These are phyloP conservation scores for Augiades crinisus DNA, from an alignment of 2,888 invertebrate species.

Conservation along the genomic window DNA sequence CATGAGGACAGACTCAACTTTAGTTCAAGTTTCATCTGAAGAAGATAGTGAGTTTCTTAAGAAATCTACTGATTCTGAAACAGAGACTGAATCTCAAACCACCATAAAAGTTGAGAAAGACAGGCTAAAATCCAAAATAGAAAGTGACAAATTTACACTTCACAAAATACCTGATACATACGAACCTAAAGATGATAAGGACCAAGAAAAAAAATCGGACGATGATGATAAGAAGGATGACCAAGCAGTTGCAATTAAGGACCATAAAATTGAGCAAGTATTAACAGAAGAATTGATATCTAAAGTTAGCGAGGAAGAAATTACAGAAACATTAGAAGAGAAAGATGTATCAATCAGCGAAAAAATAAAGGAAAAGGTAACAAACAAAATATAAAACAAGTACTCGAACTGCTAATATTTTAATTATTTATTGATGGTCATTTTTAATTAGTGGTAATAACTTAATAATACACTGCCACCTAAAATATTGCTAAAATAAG, in stretches of 20 bases:
- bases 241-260: constrained; percentile 40
- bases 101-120: constrained; percentile 69
- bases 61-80: constrained; percentile 78
- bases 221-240: constrained; percentile 49
- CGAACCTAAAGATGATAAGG: constrained; percentile 43
- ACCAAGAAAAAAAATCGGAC: constrained; percentile 46
- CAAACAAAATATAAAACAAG: not conserved
- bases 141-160: constrained; percentile 45
- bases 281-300: constrained; percentile 53
- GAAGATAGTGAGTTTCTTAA: constrained; percentile 77
- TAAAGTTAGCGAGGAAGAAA: constrained; percentile 63
- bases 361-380: constrained; percentile 57
- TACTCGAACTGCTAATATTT: not conserved
- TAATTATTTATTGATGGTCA: no score
- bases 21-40: constrained; percentile 77
- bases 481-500: no score
- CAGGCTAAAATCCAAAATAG: constrained; percentile 43
- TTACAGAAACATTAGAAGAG: constrained; percentile 60
- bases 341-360: constrained; percentile 58
- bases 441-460: no score
- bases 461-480: no score
- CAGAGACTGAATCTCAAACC: constrained; percentile 78
- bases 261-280: constrained; percentile 54
- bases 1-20: constrained; percentile 74
- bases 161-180: constrained; percentile 40